Evolutionary conservation across 2,888 invertebrate genomes (phyloP).

Genomic region (Troilus luridus): DNA sequence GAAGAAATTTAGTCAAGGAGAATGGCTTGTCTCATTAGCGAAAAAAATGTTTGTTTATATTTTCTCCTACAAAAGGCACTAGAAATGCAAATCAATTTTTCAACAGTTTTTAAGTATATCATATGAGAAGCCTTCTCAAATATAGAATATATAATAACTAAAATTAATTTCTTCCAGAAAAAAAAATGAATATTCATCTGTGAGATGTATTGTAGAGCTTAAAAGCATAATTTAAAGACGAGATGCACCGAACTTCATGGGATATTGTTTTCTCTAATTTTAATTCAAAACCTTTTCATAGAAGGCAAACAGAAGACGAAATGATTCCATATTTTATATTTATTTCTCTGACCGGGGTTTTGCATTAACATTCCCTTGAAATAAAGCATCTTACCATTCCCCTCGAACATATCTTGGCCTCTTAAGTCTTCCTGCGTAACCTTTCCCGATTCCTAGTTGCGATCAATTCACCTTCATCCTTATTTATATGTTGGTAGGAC

Average conservation of each 20-base stretch:
- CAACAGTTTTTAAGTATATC: background rate
- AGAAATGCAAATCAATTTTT: background rate
- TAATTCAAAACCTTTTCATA: background rate
- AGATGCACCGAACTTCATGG: background rate
- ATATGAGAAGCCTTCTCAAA: background rate
- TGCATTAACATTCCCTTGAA: conserved; percentile 30
- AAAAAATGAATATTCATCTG: background rate
- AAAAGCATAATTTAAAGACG: background rate
- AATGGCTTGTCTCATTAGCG: background rate
- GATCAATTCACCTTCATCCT: background rate
- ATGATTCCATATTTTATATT: background rate
- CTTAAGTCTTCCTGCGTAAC: conserved; percentile 9
- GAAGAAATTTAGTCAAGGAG: background rate
- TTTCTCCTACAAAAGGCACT: background rate
- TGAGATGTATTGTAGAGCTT: background rate
- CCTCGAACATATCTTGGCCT: background rate
- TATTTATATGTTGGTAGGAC: conserved; percentile 10
- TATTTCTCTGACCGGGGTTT: background rate
- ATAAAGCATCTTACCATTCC: background rate
- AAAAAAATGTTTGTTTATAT: background rate
- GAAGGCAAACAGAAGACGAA: background rate
- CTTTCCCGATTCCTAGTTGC: conserved; percentile 5
- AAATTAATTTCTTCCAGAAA: background rate
- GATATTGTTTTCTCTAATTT: background rate
- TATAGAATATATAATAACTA: background rate